Conservation (phyloP, 2,113 vertebrate species). For the Burhinus bistriatus region DNA sequence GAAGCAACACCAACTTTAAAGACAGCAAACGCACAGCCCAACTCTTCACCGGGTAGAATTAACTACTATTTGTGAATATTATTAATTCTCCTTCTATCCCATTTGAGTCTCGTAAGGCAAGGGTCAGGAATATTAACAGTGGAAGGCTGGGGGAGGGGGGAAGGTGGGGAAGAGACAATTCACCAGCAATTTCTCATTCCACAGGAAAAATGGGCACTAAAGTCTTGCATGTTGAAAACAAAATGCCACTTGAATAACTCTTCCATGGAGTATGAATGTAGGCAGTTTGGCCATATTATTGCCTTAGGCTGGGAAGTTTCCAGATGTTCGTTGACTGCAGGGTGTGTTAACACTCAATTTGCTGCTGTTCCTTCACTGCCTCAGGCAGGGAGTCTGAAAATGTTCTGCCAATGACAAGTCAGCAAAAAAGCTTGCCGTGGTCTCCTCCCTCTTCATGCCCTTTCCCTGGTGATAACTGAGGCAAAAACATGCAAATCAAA, state of each 20-base stretch:
- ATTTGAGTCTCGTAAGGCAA: background rate
- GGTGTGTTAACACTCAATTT: background rate
- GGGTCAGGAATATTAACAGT: background rate
- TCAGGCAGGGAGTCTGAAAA: background rate
- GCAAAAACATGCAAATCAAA: background rate
- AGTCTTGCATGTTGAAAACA: background rate
- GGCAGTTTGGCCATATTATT: fast-evolving
- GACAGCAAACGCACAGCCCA: background rate
- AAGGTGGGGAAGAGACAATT: fast-evolving
- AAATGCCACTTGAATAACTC: background rate
- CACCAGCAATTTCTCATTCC: background rate
- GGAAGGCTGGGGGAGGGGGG: fast-evolving
- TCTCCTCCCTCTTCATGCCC: background rate
- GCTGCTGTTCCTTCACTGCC: background rate
- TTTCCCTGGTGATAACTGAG: background rate
- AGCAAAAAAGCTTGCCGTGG: background rate
- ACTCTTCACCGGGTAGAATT: background rate
- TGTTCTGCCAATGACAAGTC: background rate
- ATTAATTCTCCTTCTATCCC: background rate
- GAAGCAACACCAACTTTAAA: background rate
- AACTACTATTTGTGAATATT: background rate
- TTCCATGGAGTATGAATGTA: fast-evolving
- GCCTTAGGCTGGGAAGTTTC: background rate
- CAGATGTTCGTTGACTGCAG: background rate
- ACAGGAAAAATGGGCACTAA: background rate